These are phyloP conservation scores for Limnephilus marmoratus DNA, from an alignment of 2,888 invertebrate species.

Conservation along the genomic window DNA sequence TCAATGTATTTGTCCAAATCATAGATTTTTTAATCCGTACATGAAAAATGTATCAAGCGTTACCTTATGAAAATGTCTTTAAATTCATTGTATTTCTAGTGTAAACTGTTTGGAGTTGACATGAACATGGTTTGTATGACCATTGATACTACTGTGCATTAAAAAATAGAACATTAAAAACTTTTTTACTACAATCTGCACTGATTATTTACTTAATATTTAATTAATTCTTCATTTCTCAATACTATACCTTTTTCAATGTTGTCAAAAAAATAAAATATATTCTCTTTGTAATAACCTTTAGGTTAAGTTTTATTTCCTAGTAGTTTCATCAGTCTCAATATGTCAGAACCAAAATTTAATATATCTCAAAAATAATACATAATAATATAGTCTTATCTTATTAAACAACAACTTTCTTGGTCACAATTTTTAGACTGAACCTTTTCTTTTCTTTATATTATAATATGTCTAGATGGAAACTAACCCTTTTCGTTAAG, in stretches of 20 bases:
- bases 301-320: neutral
- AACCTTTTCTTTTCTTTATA: neutral
- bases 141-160: neutral
- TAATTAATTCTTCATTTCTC: neutral
- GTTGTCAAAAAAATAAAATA: neutral
- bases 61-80: slow-evolving; percentile 26
- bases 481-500: neutral
- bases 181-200: neutral
- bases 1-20: neutral
- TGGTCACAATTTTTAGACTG: neutral
- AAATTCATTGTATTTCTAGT: slow-evolving; percentile 26
- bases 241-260: neutral
- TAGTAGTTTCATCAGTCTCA: neutral
- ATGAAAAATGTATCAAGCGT: slow-evolving; percentile 14
- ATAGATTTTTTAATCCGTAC: neutral
- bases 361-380: neutral
- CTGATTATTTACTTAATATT: neutral
- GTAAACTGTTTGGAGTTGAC: neutral
- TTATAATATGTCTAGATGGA: neutral
- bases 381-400: neutral
- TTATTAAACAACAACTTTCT: neutral
- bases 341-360: neutral
- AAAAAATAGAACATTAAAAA: neutral
- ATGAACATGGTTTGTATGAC: neutral
- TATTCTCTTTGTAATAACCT: neutral